Conservation (phyloP, 2,888 invertebrate genomes). For the Sisyra terminalis region DNA sequence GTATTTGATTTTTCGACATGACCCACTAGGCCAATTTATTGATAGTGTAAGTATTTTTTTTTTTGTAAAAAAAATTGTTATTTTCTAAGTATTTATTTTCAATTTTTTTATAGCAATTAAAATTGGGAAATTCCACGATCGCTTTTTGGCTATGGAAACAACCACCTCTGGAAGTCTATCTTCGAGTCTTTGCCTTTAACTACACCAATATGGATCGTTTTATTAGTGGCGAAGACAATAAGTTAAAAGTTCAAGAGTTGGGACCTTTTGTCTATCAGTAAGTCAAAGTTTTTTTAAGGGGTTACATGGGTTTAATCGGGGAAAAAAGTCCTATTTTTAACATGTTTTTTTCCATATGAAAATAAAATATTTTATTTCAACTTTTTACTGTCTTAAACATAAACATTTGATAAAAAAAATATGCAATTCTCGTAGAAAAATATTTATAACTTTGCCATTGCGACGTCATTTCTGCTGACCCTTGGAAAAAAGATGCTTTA, state of each 20-base stretch:
- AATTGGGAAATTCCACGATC: slow-evolving; percentile 36
- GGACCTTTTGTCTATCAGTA: slow-evolving; percentile 76
- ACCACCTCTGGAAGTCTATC: slow-evolving; percentile 46
- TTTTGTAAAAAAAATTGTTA: not conserved
- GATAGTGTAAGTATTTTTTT: slow-evolving; percentile 17
- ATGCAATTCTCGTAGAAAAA: no score
- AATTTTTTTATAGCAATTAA: slow-evolving; percentile 28
- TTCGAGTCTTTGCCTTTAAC: slow-evolving; percentile 59
- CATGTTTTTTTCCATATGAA: no score
- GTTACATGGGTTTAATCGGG: no score
- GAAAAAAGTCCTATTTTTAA: no score
- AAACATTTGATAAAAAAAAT: no score
- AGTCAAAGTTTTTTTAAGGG: slow-evolving; percentile 19
- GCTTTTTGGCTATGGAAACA: slow-evolving; percentile 41
- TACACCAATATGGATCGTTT: slow-evolving; percentile 62
- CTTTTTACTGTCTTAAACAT: no score
- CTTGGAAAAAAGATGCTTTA: no score
- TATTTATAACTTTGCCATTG: no score
- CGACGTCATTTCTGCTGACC: no score
- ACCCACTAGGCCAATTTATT: slow-evolving; percentile 21
- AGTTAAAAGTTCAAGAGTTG: slow-evolving; percentile 50
- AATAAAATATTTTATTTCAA: no score
- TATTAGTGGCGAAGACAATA: slow-evolving; percentile 40
- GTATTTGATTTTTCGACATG: slow-evolving; percentile 20
- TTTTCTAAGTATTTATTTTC: not conserved